Evolutionary conservation across 2,888 invertebrate species (phyloP).

Genomic region (Entomobrya proxima): DNA sequence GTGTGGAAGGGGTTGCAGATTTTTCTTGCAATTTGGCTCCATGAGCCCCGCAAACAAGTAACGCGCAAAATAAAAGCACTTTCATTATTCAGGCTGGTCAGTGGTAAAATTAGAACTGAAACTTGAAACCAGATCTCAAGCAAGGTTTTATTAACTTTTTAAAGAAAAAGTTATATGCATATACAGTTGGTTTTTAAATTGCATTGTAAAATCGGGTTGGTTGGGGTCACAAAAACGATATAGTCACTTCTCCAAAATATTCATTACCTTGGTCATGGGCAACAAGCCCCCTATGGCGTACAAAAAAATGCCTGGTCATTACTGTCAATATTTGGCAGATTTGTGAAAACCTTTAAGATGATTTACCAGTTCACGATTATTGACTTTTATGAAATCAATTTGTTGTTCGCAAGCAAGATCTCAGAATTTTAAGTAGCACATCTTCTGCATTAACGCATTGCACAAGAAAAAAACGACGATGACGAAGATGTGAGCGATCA

Average conservation of each 20-base stretch:
- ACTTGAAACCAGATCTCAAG: neutral
- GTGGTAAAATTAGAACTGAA: constrained; percentile 42
- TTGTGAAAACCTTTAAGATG: neutral
- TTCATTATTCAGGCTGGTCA: neutral
- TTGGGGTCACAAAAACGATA: neutral
- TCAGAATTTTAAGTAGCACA: neutral
- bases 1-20: neutral
- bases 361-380: neutral
- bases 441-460: neutral
- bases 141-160: neutral
- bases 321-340: neutral
- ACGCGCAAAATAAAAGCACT: neutral
- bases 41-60: neutral
- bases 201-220: neutral
- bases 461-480: neutral
- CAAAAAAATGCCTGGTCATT: neutral
- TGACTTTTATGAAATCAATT: constrained; percentile 1
- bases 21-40: neutral
- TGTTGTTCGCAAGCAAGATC: neutral
- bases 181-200: neutral
- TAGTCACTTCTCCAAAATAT: no score
- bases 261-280: neutral
- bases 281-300: neutral
- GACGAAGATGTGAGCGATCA: neutral
- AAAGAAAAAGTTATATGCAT: neutral